These are phyloP conservation scores for Styela plicata DNA, from an alignment of 23 tunicate genomes.

Conservation along the genomic window DNA sequence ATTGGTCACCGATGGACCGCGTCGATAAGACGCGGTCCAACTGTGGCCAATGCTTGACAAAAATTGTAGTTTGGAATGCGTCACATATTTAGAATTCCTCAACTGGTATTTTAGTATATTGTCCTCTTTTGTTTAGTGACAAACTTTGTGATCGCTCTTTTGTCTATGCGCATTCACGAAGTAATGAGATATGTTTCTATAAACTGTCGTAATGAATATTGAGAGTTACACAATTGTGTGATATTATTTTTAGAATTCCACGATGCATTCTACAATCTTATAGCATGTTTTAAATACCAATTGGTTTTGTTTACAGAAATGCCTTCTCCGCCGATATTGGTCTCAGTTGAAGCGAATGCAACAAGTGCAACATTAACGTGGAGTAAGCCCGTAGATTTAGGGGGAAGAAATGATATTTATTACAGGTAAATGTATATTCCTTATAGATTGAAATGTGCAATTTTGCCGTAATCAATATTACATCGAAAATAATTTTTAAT, in stretches of 20 bases:
- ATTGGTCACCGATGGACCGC: no score
- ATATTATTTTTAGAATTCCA: no score
- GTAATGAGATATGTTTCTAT: no score
- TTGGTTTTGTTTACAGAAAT: not conserved
- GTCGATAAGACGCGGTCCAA: no score
- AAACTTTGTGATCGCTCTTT: not conserved
- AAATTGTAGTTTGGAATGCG: not conserved
- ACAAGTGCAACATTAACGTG: conserved; percentile 46
- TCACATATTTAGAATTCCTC: conserved; percentile 1
- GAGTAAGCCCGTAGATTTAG: conserved; percentile 45
- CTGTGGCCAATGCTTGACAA: no score
- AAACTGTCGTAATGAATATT: no score
- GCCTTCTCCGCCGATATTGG: conserved; percentile 14
- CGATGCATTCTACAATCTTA: no score
- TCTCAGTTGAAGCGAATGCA: conserved; percentile 18
- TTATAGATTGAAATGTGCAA: no score
- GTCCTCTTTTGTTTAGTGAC: not conserved
- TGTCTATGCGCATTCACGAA: not conserved
- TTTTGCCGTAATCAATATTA: no score
- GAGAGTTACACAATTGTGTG: no score
- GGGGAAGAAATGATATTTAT: conserved; percentile 50
- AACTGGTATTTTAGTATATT: not conserved
- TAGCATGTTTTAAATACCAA: no score
- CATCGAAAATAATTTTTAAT: not conserved
- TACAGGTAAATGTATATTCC: conserved; percentile 76